Percentiles rank a stretch among this genome's conserved stretches.
Conservation (phyloP, 1,140 invertebrate species). For the Cyrtorhinus lividipennis region DNA sequence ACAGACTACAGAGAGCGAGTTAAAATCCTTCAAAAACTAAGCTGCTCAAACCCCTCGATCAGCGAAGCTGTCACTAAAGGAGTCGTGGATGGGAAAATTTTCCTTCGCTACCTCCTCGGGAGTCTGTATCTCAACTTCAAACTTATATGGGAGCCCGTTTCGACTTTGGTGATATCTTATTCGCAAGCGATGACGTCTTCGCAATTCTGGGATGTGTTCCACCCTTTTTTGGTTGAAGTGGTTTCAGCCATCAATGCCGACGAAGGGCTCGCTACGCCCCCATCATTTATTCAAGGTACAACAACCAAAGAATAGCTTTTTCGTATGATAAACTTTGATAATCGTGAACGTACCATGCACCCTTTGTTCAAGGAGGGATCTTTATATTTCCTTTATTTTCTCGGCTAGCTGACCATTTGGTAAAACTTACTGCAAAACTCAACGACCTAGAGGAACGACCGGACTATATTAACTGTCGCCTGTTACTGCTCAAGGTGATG, state of each 20-base stretch:
- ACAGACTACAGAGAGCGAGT: constrained; percentile 64
- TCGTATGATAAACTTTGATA: no score
- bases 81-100: constrained; percentile 26
- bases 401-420: not conserved
- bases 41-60: constrained; percentile 24
- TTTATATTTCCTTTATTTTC: no score
- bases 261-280: no score
- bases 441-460: constrained; percentile 35
- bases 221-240: constrained; percentile 39
- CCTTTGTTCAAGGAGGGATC: no score
- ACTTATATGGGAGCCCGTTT: constrained; percentile 70
- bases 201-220: constrained; percentile 65
- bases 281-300: no score
- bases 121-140: constrained; percentile 75
- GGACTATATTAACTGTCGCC: constrained; percentile 58
- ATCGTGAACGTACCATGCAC: no score
- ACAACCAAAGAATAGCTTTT: no score
- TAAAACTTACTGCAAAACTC: not conserved
- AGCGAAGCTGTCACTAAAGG: not conserved
- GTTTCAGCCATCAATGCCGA: not conserved
- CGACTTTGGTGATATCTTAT: constrained; percentile 54
- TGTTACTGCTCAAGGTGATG: constrained; percentile 68
- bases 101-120: constrained; percentile 64
- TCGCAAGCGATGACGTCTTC: constrained; percentile 44
- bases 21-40: constrained; percentile 53